A percentile compares a stretch with the other conserved stretches of the same genome.
phyloP scores from a whole-genome alignment of 2,113 vertebrate genomes.

The Miniopterus natalensis region DNA sequence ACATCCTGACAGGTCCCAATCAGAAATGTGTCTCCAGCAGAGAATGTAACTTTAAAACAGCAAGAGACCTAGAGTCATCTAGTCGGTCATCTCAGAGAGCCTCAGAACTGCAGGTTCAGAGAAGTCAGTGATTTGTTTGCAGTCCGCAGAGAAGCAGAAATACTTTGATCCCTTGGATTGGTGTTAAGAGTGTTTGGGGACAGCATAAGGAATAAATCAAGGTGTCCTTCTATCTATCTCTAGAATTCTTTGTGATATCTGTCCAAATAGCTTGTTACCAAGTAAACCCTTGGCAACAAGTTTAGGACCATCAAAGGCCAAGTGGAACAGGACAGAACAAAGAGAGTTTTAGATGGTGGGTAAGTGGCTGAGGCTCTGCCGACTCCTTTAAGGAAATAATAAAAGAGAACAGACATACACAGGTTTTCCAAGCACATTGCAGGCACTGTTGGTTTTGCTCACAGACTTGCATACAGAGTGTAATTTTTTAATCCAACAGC shows the following conservation, averaged over 20 bases:
- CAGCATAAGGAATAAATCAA: not conserved
- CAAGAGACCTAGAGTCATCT: not conserved
- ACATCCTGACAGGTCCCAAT: not conserved
- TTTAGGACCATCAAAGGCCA: not conserved
- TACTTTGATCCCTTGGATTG: not conserved
- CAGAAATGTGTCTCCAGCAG: not conserved
- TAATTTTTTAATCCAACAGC: constrained; percentile 34
- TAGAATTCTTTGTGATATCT: not conserved
- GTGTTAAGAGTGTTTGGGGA: not conserved
- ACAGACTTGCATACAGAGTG: not conserved
- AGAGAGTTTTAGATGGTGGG: not conserved
- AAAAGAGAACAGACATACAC: not conserved
- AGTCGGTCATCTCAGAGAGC: not conserved
- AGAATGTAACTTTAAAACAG: not conserved
- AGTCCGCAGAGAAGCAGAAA: not conserved
- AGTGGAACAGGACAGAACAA: not conserved
- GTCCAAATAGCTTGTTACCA: not conserved
- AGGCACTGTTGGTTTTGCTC: not conserved
- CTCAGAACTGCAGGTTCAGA: not conserved
- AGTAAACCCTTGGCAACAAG: not conserved
- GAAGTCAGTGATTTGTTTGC: not conserved
- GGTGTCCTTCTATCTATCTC: not conserved
- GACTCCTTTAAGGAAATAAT: not conserved
- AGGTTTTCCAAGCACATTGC: not conserved
- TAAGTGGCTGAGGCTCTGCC: not conserved